phyloP scores from a whole-genome alignment of 2,888 invertebrate genomes.

The Cheilosia variabilis region DNA sequence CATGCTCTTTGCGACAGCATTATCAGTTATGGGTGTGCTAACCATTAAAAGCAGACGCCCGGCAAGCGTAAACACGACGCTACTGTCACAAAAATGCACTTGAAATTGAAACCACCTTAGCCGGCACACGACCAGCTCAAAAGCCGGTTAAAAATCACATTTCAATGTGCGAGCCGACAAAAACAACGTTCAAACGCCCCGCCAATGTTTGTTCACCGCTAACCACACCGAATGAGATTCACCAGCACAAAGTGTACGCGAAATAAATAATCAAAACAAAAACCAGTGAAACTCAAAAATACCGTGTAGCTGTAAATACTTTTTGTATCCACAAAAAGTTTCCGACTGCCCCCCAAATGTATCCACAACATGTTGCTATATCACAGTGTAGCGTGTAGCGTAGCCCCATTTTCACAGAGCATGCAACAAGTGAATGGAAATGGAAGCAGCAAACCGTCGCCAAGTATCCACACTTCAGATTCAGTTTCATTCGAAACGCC shows the following conservation, averaged over 20 bases:
- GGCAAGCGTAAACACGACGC: not conserved
- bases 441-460: conserved; percentile 31
- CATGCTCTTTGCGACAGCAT: conserved; percentile 23
- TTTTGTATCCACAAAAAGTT: conserved; percentile 29
- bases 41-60: conserved; percentile 14
- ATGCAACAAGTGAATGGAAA: conserved; percentile 68
- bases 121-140: conserved; percentile 36
- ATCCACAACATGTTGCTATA: conserved; percentile 58
- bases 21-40: conserved; percentile 19
- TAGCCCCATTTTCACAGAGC: not conserved
- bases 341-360: not conserved
- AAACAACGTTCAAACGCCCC: conserved; percentile 9
- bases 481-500: conserved; percentile 73
- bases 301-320: conserved; percentile 14
- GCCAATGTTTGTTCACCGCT: conserved; percentile 37
- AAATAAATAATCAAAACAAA: conserved; percentile 69
- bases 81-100: conserved; percentile 3
- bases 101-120: not conserved
- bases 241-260: conserved; percentile 19
- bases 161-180: conserved; percentile 13
- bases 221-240: conserved; percentile 18
- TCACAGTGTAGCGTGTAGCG: not conserved
- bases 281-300: conserved; percentile 22
- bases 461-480: conserved; percentile 36
- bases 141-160: conserved; percentile 54